These are phyloP conservation scores for Alcedo atthis DNA, from an alignment of 2,797 vertebrate species.

Conservation along the genomic window DNA sequence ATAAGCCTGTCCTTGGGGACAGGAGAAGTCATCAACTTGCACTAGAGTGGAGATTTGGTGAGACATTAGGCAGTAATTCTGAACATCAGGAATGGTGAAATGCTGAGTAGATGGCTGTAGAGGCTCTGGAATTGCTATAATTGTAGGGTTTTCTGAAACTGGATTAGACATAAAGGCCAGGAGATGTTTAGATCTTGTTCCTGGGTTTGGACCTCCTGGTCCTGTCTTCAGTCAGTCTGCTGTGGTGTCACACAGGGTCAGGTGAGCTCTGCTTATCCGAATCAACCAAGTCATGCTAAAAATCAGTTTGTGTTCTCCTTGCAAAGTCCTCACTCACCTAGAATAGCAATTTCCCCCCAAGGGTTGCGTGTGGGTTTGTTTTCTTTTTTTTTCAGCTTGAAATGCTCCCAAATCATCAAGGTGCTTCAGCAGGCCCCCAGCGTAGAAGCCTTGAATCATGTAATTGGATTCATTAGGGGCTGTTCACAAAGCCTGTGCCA, in stretches of 20 bases:
- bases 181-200: not conserved
- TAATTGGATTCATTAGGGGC: conserved; percentile 5
- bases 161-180: not conserved
- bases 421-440: not conserved
- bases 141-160: not conserved
- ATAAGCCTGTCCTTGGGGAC: not conserved
- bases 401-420: not conserved
- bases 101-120: not conserved
- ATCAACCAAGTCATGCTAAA: not conserved
- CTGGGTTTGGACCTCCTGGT: not conserved
- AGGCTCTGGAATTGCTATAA: not conserved
- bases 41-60: not conserved
- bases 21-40: not conserved
- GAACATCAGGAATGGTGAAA: not conserved
- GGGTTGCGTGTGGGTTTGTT: not conserved
- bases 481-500: conserved; percentile 22
- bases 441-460: not conserved
- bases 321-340: not conserved
- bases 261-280: not conserved
- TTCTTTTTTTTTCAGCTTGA: not conserved
- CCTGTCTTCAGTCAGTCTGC: not conserved
- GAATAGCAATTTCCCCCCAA: not conserved
- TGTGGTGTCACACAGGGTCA: not conserved
- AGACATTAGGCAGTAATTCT: not conserved
- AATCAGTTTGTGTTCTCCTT: not conserved